Evolutionary conservation across 2,888 invertebrate species (phyloP), one percentile per base, ranked within the genome.

Genomic region (Timema podura): DNA sequence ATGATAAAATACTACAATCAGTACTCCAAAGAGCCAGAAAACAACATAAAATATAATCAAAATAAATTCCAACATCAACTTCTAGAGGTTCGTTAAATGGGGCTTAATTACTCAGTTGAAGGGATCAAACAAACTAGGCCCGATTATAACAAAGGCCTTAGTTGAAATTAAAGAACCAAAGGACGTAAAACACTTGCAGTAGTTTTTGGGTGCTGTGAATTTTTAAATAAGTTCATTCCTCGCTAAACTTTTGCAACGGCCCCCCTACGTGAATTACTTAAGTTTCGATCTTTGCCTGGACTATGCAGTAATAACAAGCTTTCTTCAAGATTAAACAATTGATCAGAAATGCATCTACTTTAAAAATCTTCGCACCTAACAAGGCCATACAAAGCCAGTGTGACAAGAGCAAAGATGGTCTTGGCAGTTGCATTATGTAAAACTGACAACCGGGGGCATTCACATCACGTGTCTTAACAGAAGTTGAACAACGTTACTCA

Each of bases 321-420:
- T 69, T 69, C 48, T 46, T 66, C 13, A 45, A 69, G 44, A 69
- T 69, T 5, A 69, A 69, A 64, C 46, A 16, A 6, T n/a, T 69
- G 51, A 48, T 65, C 16, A 44, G 49, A 48, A 69, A 49, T 44
- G 30, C 65, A 7, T n/a, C 8, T 65, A 51, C 45, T 5, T 45
- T 68, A 16, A 44, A n/a, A 69, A 64, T 65, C 54, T 69, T 69
- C 46, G 16, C 61, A 64, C 48, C 8, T 30, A 44, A 45, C 11
- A 13, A 64, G 48, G 45, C 64, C 47, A 5, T 69, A 16, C 30
- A 45, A 6, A 66, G 46, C 48, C 44, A 69, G 47, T 69, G 69
- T 65, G 47, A 64, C 48, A 48, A 64, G 9, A 69, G 69, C 8
- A 47, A 61, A 15, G 13, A 61, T 15, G 69, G 69, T 11, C 64